Evolutionary conservation across 2,888 invertebrate species (phyloP).

Genomic region (Caenorhabditis sp.): DNA sequence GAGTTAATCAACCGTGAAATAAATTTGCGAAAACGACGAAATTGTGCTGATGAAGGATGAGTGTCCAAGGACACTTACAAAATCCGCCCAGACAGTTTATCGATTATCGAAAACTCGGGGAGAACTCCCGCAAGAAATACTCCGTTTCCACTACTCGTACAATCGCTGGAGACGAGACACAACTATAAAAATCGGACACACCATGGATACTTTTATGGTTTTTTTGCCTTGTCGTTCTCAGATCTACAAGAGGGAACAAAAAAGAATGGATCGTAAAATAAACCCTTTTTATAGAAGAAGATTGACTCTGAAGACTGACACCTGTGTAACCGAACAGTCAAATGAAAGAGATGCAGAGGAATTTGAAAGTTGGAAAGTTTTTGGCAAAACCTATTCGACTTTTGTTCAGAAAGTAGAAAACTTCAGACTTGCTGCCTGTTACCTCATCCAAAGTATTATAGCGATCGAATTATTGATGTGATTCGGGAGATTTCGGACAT

Average conservation of each 20-base stretch:
- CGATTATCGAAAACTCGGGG: not conserved
- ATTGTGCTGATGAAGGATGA: slow-evolving; percentile 27
- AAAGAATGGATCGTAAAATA: slow-evolving; percentile 5
- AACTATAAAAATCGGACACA: not conserved
- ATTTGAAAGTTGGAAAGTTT: too few relatives aligned
- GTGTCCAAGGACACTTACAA: slow-evolving; percentile 36
- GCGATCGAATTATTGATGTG: too few relatives aligned
- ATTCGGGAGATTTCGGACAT: too few relatives aligned
- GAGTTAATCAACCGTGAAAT: slow-evolving; percentile 62
- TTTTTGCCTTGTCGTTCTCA: not conserved
- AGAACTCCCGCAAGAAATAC: not conserved
- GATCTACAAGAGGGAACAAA: not conserved
- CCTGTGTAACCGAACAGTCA: not conserved
- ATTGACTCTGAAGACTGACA: not conserved
- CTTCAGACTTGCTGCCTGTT: too few relatives aligned
- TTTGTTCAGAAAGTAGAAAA: too few relatives aligned
- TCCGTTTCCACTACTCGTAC: not conserved
- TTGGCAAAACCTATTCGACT: too few relatives aligned
- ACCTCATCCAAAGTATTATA: too few relatives aligned
- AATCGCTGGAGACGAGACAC: not conserved
- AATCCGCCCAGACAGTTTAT: not conserved
- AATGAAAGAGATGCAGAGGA: not conserved
- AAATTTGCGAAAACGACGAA: slow-evolving; percentile 34
- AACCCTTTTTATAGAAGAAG: not conserved
- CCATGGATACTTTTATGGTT: not conserved